Evolutionary conservation across 1,140 invertebrate genomes (phyloP).

Genomic region (Leptinotarsa texana): DNA sequence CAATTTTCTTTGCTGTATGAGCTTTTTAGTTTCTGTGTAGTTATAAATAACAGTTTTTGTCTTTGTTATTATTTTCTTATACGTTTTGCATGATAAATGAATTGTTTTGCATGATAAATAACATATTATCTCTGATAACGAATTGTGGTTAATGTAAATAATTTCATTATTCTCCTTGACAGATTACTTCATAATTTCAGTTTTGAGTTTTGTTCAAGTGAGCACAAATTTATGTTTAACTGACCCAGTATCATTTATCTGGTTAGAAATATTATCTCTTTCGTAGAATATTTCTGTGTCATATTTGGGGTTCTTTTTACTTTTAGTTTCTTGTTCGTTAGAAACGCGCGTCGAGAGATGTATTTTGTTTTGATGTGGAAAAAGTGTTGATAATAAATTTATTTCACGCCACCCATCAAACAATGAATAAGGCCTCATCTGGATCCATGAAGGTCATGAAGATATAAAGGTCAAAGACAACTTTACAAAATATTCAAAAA

Average conservation of each 20-base stretch:
- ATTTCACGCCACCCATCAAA: too few relatives aligned
- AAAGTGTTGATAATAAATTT: too few relatives aligned
- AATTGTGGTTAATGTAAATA: conserved; percentile 4
- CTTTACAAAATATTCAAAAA: too few relatives aligned
- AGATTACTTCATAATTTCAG: neutral
- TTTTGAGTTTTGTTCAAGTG: neutral
- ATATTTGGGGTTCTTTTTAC: too few relatives aligned
- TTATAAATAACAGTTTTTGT: conserved; percentile 2
- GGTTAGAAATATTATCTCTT: neutral
- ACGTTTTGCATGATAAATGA: too few relatives aligned
- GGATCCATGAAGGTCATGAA: too few relatives aligned
- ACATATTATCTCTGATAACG: conserved; percentile 10
- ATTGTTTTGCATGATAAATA: neutral
- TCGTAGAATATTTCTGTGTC: too few relatives aligned
- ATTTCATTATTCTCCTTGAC: neutral
- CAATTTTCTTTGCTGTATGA: neutral
- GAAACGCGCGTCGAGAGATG: too few relatives aligned
- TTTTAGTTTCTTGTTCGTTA: too few relatives aligned
- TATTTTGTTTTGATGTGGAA: too few relatives aligned
- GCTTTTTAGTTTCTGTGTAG: neutral
- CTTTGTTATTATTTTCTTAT: conserved; percentile 6
- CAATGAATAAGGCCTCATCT: too few relatives aligned
- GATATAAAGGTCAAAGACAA: too few relatives aligned
- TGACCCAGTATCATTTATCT: neutral
- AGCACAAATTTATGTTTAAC: neutral